phyloP scores from a whole-genome alignment of 2,888 invertebrate genomes.

The Eupithecia insigniata region DNA sequence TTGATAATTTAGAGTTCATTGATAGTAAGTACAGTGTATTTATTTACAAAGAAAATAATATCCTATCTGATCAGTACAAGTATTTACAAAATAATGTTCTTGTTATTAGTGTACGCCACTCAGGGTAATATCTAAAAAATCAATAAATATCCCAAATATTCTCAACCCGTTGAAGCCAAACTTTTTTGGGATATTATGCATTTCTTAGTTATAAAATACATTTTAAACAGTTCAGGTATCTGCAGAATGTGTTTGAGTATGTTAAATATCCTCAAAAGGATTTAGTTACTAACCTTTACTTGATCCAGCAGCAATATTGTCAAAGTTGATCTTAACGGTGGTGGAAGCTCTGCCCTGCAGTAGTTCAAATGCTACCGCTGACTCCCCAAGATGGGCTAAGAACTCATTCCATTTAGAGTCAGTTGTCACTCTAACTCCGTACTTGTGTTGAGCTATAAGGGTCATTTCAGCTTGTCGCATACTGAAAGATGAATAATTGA shows the following conservation, averaged over 20 bases:
- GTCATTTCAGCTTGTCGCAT: constrained; percentile 86
- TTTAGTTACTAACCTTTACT: constrained; percentile 76
- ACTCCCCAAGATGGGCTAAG: constrained; percentile 85
- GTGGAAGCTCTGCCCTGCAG: constrained; percentile 87
- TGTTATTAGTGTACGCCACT: too few relatives aligned
- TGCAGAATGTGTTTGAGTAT: background rate
- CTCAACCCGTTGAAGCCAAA: too few relatives aligned
- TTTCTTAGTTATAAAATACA: background rate
- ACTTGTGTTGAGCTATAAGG: constrained; percentile 87
- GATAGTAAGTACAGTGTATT: background rate
- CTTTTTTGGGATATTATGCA: too few relatives aligned
- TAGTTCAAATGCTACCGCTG: constrained; percentile 87
- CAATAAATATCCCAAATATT: too few relatives aligned
- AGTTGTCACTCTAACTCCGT: constrained; percentile 82
- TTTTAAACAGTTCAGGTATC: background rate
- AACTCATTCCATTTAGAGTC: constrained; percentile 81
- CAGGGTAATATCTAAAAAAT: too few relatives aligned
- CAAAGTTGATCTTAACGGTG: constrained; percentile 82
- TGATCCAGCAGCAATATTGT: constrained; percentile 71
- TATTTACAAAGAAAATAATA: background rate
- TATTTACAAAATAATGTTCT: too few relatives aligned
- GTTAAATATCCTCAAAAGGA: background rate
- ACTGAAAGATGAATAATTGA: constrained; percentile 60
- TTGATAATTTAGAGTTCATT: too few relatives aligned
- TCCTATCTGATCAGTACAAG: too few relatives aligned